These are phyloP conservation scores for Heteronetta atricapilla DNA, from an alignment of 2,113 vertebrate species.

Conservation along the genomic window DNA sequence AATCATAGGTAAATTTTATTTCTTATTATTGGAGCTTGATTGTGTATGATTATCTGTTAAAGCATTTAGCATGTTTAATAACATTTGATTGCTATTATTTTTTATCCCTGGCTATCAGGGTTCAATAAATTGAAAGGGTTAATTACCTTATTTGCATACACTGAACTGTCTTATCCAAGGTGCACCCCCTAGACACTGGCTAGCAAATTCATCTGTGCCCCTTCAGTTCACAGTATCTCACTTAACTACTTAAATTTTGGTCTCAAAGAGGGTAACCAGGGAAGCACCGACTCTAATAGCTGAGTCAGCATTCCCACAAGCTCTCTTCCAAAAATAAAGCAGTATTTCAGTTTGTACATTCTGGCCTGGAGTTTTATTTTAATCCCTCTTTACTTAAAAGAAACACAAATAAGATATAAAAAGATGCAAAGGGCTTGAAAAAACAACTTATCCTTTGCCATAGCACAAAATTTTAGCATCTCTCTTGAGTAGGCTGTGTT, in stretches of 20 bases:
- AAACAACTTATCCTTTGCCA: neutral
- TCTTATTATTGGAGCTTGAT: slow-evolving; percentile 44
- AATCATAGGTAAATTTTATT: slow-evolving; percentile 44
- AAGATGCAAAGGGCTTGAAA: neutral
- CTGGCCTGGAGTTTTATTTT: slow-evolving; percentile 53
- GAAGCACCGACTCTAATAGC: slow-evolving; percentile 21
- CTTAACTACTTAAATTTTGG: slow-evolving; percentile 52
- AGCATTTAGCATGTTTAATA: slow-evolving; percentile 34
- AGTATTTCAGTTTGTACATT: slow-evolving; percentile 66
- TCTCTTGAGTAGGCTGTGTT: neutral
- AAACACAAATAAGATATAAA: slow-evolving; percentile 61
- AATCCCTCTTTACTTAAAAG: slow-evolving; percentile 52
- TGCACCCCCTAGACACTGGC: neutral
- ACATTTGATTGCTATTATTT: slow-evolving; percentile 44
- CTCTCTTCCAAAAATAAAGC: slow-evolving; percentile 75
- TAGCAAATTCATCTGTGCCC: neutral
- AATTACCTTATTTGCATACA: neutral
- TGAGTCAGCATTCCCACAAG: slow-evolving; percentile 67
- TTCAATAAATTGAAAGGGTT: slow-evolving; percentile 31
- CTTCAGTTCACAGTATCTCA: neutral
- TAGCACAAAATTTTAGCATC: neutral
- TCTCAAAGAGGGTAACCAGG: neutral
- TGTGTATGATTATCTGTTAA: slow-evolving; percentile 40
- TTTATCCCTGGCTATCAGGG: neutral
- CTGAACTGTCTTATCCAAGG: neutral